Evolutionary conservation across 2,888 invertebrate genomes (phyloP).

Genomic region (Zelleria hepariella): DNA sequence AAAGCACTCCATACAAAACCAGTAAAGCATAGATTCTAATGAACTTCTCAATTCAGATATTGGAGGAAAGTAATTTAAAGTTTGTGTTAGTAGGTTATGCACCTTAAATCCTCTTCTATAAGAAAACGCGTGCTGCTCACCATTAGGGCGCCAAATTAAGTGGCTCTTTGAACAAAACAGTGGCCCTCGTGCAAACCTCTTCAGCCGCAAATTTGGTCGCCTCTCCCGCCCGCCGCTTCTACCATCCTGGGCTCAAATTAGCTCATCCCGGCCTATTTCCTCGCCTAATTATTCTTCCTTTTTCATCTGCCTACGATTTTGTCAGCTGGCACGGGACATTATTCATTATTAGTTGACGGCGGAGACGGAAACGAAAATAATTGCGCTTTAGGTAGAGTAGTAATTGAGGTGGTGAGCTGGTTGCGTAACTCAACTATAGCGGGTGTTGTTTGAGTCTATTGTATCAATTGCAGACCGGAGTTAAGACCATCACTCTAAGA

Average conservation of each 20-base stretch:
- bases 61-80: too few species aligned
- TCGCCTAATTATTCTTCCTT: neutral
- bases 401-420: too few species aligned
- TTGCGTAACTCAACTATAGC: too few species aligned
- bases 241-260: neutral
- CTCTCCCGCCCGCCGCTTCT: neutral
- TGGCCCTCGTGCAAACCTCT: neutral
- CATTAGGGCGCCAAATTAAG: neutral
- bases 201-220: neutral
- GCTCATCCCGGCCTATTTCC: neutral
- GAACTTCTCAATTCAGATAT: too few species aligned
- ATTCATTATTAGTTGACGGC: neutral
- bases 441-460: too few species aligned
- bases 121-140: neutral
- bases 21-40: too few species aligned
- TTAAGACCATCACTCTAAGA: too few species aligned
- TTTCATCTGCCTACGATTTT: neutral
- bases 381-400: neutral
- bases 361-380: neutral
- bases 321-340: neutral
- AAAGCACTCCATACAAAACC: too few species aligned
- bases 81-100: too few species aligned
- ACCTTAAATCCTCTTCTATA: neutral
- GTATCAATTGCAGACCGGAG: too few species aligned
- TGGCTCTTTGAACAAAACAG: neutral